A percentile compares a stretch with the other conserved stretches of the same genome.
These are phyloP conservation scores for Indicator indicator DNA, from an alignment of 2,113 vertebrate genomes.

Conservation along the genomic window DNA sequence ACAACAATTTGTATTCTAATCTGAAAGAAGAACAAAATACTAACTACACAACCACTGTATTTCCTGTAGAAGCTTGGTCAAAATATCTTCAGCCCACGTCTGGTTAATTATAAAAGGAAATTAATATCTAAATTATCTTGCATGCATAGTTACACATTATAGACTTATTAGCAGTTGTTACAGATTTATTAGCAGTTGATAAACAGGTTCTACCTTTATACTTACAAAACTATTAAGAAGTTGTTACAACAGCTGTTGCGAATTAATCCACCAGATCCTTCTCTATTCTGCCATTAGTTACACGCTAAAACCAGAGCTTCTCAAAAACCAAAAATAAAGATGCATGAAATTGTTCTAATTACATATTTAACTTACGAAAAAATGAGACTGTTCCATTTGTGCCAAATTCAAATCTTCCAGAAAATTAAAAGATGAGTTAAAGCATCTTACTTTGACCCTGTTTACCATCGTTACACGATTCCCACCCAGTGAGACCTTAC, in stretches of 20 bases:
- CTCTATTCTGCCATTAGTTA: slow-evolving; percentile 43
- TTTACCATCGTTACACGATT: not conserved
- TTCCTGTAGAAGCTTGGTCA: not conserved
- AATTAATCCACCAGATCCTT: slow-evolving; percentile 62
- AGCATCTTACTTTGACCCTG: not conserved
- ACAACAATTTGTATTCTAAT: not conserved
- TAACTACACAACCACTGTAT: not conserved
- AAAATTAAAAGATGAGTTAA: slow-evolving; percentile 19
- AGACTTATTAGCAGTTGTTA: slow-evolving; percentile 34
- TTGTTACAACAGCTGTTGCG: slow-evolving; percentile 55
- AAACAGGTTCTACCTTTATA: slow-evolving; percentile 49
- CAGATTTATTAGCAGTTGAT: slow-evolving; percentile 30
- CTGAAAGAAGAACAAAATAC: not conserved
- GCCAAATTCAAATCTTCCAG: slow-evolving; percentile 9
- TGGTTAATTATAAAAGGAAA: slow-evolving; percentile 23
- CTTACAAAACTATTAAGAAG: slow-evolving; percentile 50
- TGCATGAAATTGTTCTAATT: slow-evolving; percentile 49
- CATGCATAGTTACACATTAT: not conserved
- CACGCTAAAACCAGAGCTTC: slow-evolving; percentile 29
- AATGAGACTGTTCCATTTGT: not conserved
- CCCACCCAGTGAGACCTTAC: not conserved
- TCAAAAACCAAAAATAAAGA: slow-evolving; percentile 58
- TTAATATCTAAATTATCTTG: slow-evolving; percentile 17
- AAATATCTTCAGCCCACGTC: not conserved
- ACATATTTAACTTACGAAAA: slow-evolving; percentile 18